phyloP scores from a whole-genome alignment of 2,888 invertebrate species.

The Eurytoma adleriae region DNA sequence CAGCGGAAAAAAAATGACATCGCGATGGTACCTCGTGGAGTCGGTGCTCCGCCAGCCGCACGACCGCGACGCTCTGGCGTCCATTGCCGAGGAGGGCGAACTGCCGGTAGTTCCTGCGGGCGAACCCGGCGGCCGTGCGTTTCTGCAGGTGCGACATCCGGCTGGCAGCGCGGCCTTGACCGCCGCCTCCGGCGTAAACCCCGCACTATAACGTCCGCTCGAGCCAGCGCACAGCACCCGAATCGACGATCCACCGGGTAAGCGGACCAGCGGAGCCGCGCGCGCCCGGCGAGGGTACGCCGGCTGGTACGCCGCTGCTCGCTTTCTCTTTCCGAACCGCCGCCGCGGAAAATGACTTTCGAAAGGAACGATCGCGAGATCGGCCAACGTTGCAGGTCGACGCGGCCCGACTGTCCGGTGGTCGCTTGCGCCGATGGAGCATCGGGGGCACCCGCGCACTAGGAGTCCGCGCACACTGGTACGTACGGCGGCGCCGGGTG shows the following conservation, averaged over 20 bases:
- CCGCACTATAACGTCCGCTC: too few species aligned
- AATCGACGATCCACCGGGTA: background rate
- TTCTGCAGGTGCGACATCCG: constrained; percentile 62
- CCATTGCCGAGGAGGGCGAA: constrained; percentile 66
- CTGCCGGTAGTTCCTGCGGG: constrained; percentile 60
- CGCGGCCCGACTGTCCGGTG: background rate
- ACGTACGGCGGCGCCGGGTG: background rate
- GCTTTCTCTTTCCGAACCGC: too few species aligned
- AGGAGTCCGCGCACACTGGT: too few species aligned
- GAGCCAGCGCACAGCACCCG: background rate
- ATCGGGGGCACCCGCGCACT: background rate
- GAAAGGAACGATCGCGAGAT: too few species aligned
- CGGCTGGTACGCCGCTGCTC: too few species aligned
- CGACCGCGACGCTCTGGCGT: constrained; percentile 61
- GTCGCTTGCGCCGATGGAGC: background rate
- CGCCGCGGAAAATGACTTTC: too few species aligned
- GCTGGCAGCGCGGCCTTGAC: constrained; percentile 2
- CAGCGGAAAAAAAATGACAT: too few species aligned
- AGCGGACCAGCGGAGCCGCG: too few species aligned
- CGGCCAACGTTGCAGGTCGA: too few species aligned
- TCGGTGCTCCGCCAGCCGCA: constrained; percentile 65
- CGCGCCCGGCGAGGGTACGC: too few species aligned
- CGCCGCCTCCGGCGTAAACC: background rate
- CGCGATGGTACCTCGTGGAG: constrained; percentile 68
- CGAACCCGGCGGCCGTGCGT: constrained; percentile 53